Percentiles rank a stretch among this genome's conserved stretches.
These are phyloP conservation scores for Chauna torquata DNA, from an alignment of 2,113 vertebrate genomes.

Conservation along the genomic window DNA sequence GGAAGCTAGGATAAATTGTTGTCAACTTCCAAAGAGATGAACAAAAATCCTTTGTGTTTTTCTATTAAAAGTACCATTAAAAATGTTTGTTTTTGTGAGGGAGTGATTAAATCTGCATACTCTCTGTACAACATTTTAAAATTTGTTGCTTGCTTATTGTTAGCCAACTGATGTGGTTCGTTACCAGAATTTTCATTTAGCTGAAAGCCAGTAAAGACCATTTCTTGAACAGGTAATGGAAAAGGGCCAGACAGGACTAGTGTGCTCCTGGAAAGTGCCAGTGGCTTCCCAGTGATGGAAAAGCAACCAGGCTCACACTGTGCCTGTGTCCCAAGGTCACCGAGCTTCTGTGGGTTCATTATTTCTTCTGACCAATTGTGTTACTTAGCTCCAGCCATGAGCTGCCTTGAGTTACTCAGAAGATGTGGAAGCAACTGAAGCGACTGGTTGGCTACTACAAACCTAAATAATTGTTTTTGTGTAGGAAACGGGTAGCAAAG, in stretches of 20 bases:
- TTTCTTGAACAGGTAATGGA: neutral
- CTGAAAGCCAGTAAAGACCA: neutral
- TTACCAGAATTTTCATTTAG: neutral
- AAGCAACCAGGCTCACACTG: neutral
- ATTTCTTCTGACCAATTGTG: neutral
- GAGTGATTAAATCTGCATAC: neutral
- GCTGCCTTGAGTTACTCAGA: neutral
- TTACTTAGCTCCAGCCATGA: accelerated
- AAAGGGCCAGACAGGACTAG: neutral
- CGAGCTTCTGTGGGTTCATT: neutral
- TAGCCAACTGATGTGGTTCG: neutral
- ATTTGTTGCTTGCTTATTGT: neutral
- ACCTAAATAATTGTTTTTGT: neutral
- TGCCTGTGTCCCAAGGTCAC: neutral
- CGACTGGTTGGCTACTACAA: neutral
- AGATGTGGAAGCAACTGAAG: neutral
- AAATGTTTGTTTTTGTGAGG: neutral
- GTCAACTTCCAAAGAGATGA: neutral
- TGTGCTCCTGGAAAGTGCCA: neutral
- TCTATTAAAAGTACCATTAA: neutral
- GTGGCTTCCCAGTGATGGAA: neutral
- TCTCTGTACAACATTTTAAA: neutral
- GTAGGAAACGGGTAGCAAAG: neutral
- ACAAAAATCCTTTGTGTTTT: neutral
- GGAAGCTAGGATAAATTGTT: neutral